These are phyloP conservation scores for Falco novaeseelandiae DNA, from an alignment of 2,797 vertebrate species.

Conservation along the genomic window DNA sequence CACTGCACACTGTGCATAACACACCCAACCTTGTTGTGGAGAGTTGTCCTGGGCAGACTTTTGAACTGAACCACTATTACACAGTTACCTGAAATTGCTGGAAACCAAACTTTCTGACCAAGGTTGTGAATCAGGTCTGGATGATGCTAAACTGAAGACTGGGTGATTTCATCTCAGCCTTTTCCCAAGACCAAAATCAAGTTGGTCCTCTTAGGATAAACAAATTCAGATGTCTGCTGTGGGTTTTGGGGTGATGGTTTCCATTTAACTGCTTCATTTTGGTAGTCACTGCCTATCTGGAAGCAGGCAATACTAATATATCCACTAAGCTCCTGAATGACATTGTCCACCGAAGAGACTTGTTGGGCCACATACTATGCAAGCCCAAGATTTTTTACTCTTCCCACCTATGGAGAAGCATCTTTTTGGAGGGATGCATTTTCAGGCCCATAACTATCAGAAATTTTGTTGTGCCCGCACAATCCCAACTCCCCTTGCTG, in stretches of 20 bases:
- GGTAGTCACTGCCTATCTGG: not conserved
- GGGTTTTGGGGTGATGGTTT: not conserved
- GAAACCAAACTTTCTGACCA: not conserved
- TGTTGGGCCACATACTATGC: not conserved
- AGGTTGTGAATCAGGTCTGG: not conserved
- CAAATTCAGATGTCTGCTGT: not conserved
- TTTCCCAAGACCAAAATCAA: not conserved
- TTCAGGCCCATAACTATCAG: not conserved
- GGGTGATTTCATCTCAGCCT: not conserved
- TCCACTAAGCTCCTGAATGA: not conserved
- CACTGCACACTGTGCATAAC: accelerated
- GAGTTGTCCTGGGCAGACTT: not conserved
- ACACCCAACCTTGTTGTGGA: not conserved
- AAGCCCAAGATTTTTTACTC: not conserved
- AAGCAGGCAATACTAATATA: not conserved
- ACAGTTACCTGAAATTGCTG: not conserved
- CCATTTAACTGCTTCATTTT: not conserved
- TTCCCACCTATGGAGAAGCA: not conserved
- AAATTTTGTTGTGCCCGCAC: slow-evolving; percentile 8
- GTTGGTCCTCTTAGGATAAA: not conserved
- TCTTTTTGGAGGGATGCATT: not conserved
- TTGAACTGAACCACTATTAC: not conserved
- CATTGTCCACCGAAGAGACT: not conserved
- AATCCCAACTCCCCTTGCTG: not conserved
- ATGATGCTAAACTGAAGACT: not conserved